Evolutionary conservation across 2,888 invertebrate genomes (phyloP), one percentile per base, ranked within the genome.

Genomic region (Doris montereyensis): DNA sequence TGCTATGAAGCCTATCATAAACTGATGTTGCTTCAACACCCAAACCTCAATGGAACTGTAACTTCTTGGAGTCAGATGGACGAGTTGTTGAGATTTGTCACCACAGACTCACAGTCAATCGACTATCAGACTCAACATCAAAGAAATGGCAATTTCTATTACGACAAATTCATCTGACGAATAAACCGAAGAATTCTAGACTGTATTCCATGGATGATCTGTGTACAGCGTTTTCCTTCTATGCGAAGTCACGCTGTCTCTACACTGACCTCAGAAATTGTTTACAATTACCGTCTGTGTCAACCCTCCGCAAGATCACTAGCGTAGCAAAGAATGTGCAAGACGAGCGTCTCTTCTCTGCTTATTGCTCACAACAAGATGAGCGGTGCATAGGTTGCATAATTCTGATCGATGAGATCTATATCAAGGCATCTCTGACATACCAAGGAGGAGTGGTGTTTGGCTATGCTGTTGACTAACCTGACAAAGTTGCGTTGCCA

Each of bases 281-380:
- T n/a, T 35, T 71, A n/a, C 71, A 71, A 24, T n/a, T 71, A 24
- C 35, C 71, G 8, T 71, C 71, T 10, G n/a, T 71, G 35, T 34
- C 17, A 34, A 71, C 71, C 10, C 8, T 71, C 5, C 10, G 71
- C 8, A 71, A 71, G 35, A 71, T 71, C 3, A 71, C 71, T 2
- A 71, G 71, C 21, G 24, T 71, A 21, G 32, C 34, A 3, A 71
- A 35, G 28, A 71, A 35, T 35, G 17, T 71, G 8, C 35, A 71
- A 17, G 71, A 71, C 21, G 8, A 21, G 10, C 8, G n/a, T n/a
- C 24, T 71, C 10, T 71, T 71, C 35, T 13, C 17, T 2, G 10
- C 71, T n/a, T 21, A 35, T 5, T 71, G 32, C 21, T 35, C n/a
- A 17, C 8, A 8, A 2, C 17, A n/a, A 21, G 71, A 71, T 17